Percentiles rank a stretch among this genome's conserved stretches.
phyloP scores from a whole-genome alignment of 1,140 invertebrate species.

The Penaeus japonicus region DNA sequence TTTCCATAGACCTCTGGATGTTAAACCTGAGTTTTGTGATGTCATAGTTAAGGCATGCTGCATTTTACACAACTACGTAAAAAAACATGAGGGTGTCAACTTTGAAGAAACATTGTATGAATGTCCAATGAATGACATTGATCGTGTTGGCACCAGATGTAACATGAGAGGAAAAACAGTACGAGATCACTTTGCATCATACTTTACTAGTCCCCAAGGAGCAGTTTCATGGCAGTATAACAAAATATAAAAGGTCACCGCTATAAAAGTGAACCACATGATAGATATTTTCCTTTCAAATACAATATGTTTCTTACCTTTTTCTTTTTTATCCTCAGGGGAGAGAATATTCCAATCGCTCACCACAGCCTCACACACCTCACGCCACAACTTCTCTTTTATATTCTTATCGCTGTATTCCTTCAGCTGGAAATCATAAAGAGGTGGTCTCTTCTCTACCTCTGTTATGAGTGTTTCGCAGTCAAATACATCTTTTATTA shows the following conservation, averaged over 20 bases:
- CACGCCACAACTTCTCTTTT: too few species aligned
- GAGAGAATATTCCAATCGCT: too few species aligned
- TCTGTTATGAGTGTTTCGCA: constrained; percentile 14
- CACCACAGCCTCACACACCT: too few species aligned
- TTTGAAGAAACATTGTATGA: constrained; percentile 32
- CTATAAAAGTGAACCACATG: too few species aligned
- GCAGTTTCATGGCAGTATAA: too few species aligned
- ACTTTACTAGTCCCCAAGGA: too few species aligned
- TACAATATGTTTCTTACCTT: too few species aligned
- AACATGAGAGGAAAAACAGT: constrained; percentile 17
- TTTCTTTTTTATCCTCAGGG: too few species aligned
- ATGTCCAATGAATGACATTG: constrained; percentile 3
- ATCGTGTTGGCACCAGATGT: constrained; percentile 22
- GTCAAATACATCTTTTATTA: constrained; percentile 11
- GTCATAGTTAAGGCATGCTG: constrained; percentile 35
- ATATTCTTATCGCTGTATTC: neutral
- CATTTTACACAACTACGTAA: constrained; percentile 27
- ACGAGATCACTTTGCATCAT: constrained; percentile 17
- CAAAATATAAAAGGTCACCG: too few species aligned
- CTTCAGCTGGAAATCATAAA: constrained; percentile 23
- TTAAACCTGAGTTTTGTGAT: constrained; percentile 37
- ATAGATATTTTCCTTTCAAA: too few species aligned
- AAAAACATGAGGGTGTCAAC: neutral
- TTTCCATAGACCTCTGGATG: constrained; percentile 27
- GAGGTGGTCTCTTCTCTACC: constrained; percentile 18